A percentile compares a stretch with the other conserved stretches of the same genome.
These are phyloP conservation scores for Chaetodon trifascialis DNA, from an alignment of 2,113 vertebrate species.

Conservation along the genomic window DNA sequence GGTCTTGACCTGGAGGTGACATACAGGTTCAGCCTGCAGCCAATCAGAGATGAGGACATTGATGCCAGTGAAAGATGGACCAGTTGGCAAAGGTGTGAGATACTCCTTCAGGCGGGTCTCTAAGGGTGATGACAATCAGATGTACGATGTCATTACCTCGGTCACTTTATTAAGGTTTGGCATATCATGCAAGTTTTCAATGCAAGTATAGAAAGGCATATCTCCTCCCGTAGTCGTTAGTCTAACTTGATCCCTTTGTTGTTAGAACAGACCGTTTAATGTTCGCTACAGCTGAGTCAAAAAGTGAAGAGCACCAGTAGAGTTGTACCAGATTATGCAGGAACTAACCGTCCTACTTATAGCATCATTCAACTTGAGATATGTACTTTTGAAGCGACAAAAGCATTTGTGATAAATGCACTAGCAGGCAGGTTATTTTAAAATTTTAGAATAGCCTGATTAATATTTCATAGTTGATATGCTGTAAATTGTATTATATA, in stretches of 20 bases:
- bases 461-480: slow-evolving; percentile 91
- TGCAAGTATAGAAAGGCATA: slow-evolving; percentile 84
- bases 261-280: slow-evolving; percentile 52
- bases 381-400: slow-evolving; percentile 89
- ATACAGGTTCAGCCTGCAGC: slow-evolving; percentile 62
- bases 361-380: slow-evolving; percentile 86
- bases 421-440: slow-evolving; percentile 93
- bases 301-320: slow-evolving; percentile 61
- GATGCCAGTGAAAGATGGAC: slow-evolving; percentile 68
- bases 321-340: slow-evolving; percentile 80
- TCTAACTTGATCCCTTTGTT: slow-evolving; percentile 57
- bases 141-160: slow-evolving; percentile 92
- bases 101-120: slow-evolving; percentile 62
- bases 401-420: slow-evolving; percentile 91
- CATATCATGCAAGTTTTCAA: slow-evolving; percentile 91
- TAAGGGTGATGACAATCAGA: slow-evolving; percentile 91
- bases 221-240: slow-evolving; percentile 70
- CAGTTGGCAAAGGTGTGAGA: slow-evolving; percentile 68
- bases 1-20: slow-evolving; percentile 55
- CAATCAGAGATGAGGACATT: slow-evolving; percentile 58
- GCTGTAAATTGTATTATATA: slow-evolving; percentile 98
- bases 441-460: slow-evolving; percentile 90
- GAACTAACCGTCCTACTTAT: slow-evolving; percentile 78
- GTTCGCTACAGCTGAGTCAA: slow-evolving; percentile 72
- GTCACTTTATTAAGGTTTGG: slow-evolving; percentile 86